phyloP scores from a whole-genome alignment of 2,113 vertebrate species.

The Tauraco erythrolophus region DNA sequence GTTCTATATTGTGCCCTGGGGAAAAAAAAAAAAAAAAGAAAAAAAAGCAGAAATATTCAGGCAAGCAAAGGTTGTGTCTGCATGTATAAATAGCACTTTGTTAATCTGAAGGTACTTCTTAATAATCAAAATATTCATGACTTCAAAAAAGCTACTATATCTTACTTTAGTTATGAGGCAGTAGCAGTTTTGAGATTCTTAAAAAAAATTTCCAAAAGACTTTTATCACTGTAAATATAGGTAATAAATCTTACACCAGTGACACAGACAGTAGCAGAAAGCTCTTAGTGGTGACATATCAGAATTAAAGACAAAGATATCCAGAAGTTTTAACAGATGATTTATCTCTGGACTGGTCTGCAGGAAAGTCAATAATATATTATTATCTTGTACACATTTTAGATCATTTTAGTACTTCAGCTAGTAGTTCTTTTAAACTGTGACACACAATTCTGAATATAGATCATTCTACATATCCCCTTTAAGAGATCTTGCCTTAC shows the following conservation, averaged over 20 bases:
- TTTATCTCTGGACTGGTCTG: background rate
- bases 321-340: background rate
- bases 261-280: background rate
- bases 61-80: background rate
- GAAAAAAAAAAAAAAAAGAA: background rate
- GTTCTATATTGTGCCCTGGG: constrained; percentile 60
- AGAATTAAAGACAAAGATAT: background rate
- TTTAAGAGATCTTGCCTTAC: background rate
- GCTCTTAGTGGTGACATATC: background rate
- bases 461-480: background rate
- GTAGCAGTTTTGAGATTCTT: background rate
- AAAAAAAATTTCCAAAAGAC: background rate
- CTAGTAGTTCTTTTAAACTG: background rate
- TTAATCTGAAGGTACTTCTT: background rate
- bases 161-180: background rate
- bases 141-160: background rate
- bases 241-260: background rate
- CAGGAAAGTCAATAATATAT: background rate
- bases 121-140: background rate
- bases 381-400: background rate
- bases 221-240: background rate
- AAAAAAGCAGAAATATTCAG: constrained; percentile 4
- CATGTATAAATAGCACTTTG: background rate
- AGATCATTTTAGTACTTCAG: background rate
- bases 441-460: background rate